Base-by-base conservation (phyloP, 2,888 invertebrate genomes). In the Pseudococcus viburni region DNA sequence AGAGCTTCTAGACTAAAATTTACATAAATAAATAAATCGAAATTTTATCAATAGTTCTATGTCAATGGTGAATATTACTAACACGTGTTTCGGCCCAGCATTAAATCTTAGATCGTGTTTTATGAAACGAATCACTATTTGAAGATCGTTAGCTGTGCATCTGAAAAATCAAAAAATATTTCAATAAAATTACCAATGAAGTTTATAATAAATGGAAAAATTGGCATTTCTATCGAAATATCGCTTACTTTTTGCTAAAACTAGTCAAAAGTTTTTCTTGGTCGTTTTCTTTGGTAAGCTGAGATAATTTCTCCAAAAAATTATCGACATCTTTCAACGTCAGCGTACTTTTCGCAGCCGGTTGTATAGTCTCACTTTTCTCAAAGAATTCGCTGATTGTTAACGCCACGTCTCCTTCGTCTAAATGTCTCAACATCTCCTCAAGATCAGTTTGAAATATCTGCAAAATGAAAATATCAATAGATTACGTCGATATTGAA, bases 41-140 rank as follows among this genome's bases (percentile, higher is more conserved):
- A n/a, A 7, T 48, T 19, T 5, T 26, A 59, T 39, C 51, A 51
- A 19, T 33, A 33, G 59, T 3, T 59, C 64, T 7, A 85, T 2
- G 39, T 42, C 15, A 59, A 15, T 33, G n/a, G 22, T 48, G 83
- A 88, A 80, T 64, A 51, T 11, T 26, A 90, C 93, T 92, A 91
- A 94, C 92, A 99, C 95, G 91, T 97, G 97, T 91, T 98, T 97
- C 0, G 98, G 96, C 0, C 98, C 97, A 48, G 98, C 96, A 91
- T 97, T 97, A 90, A 98, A 98, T 90, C 97, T 93, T 89, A 99
- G 93, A 92, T 99, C 98, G 90, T 97, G 96, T 92, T 97, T 97
- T 46, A 99, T 95, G 64, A 98, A 92, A 17, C 98, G 93, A 26
- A 99, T 94, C 0, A 98, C 93, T 93, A 95, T 96, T 93, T 95